Evolutionary conservation across 2,797 vertebrate species (phyloP), one percentile per base, ranked within the genome.

Genomic region (Sebastes wilsoni): DNA sequence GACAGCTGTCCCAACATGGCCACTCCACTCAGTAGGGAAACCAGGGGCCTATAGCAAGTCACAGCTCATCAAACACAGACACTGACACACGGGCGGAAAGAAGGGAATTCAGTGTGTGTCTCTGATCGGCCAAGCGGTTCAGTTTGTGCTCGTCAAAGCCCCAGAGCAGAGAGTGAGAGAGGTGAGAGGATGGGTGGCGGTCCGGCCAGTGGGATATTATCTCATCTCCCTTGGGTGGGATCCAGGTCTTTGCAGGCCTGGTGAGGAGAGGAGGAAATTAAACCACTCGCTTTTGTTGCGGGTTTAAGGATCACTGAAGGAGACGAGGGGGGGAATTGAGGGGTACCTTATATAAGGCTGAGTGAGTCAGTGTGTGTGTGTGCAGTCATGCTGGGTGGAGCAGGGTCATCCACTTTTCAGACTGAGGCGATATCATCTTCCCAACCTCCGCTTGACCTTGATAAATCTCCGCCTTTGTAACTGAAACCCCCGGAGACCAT

Each of bases 181-280:
- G 67, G 82, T 64, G 80, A 87, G 79, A 87, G 84, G 85, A 89
- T 85, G 87, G 90, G 90, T 89, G 92, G 87, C 68, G 70, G 83
- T 77, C 62, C 46, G 83, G 84, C 79, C 86, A 72, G 16, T 58
- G 81, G 90, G 91, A 92, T 85, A 90, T 93, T 92, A 94, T 95
- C 94, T 94, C 89, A 89, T 88, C 88, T 88, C 88, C 85, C 88
- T 80, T 93, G 92, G 88, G 91, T 91, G 90, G 90, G 82, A 92
- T 92, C 85, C 91, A 91, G 88, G 82, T 79, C 86, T 89, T 92
- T 91, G 62, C 78, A 80, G 84, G 79, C 74, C 75, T 49, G 81
- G 88, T 81, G 80, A 87, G 69, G 76, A 90, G 80, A 67, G 68
- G 84, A 94, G 90, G 91, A 94, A 94, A 95, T 94, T 81, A 94